A percentile compares a stretch with the other conserved stretches of the same genome.
Conservation (phyloP, 2,113 vertebrate species). For the Cryptomyrus ogoouensis region DNA sequence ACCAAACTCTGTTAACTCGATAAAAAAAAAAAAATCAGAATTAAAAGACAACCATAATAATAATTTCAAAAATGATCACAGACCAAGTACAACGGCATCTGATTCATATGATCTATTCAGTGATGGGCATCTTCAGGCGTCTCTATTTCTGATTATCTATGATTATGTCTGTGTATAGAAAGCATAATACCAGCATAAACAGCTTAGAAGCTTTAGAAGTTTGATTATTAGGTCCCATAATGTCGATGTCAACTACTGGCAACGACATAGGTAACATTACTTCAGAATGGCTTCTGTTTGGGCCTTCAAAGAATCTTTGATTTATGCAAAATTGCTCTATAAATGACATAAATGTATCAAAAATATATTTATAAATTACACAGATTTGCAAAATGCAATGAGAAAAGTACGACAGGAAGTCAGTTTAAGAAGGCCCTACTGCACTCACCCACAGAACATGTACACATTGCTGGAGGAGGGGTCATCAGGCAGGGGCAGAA, state of each 20-base stretch:
- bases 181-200: not conserved
- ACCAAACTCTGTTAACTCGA: not conserved
- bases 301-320: not conserved
- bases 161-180: not conserved
- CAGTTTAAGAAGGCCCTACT: not conserved
- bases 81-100: not conserved
- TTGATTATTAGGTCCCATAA: not conserved
- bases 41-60: not conserved
- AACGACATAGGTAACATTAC: not conserved
- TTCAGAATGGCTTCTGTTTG: not conserved
- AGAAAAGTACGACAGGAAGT: not conserved
- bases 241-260: not conserved
- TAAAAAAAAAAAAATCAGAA: not conserved
- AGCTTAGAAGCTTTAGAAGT: not conserved
- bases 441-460: constrained; percentile 96
- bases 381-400: not conserved
- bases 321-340: not conserved
- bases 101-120: not conserved
- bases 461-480: constrained; percentile 85
- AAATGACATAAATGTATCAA: not conserved
- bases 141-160: not conserved
- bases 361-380: not conserved
- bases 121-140: not conserved
- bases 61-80: not conserved
- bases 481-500: constrained; percentile 77